Evolutionary conservation across 2,113 vertebrate genomes (phyloP), one percentile per base, ranked within the genome.

Genomic region (Sarotherodon lohbergeri): DNA sequence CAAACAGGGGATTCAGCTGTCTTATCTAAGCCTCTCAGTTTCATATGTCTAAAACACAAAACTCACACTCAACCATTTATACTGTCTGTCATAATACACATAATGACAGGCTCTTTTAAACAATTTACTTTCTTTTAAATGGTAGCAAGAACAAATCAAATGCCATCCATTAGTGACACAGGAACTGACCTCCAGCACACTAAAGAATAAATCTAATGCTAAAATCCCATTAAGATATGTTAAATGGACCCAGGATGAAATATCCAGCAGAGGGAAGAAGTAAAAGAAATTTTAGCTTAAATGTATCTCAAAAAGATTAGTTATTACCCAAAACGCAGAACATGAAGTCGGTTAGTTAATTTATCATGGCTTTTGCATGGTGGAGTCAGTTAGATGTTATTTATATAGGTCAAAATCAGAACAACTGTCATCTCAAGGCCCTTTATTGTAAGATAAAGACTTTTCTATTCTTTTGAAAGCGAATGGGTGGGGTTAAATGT

Each of bases 161-260:
- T 71, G 80, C 14, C 82, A 61, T 84, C 87, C 89, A 91, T 91
- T 91, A 92, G 87, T 92, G 91, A 92, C 86, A 91, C 83, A 8
- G 39, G 24, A 22, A 46, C 61, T 48, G 84, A 92, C 80, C 87
- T 84, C 41, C 24, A 82, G 52, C 48, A 27, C 22, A 8, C 5
- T 12, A 22, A 55, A 36, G 43, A 73, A 81, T 32, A 86, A 8
- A 41, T 41, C 8, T 71, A 6, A 10, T 7, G 55, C 68, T 36
- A 78, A 83, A 86, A 66, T 86, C 50, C 55, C 68, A 81, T 90
- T 78, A 68, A 66, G 27, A 36, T n/a, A 6, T 19, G 46, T 56
- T 43, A 39, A 86, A 84, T 6, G 9, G 24, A 34, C 1, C 11
- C 1, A 4, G 8, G 19, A 81, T 66, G 34, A 52, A 82, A 85